phyloP scores from a whole-genome alignment of 2,888 invertebrate species.

The Epiblema foenella region DNA sequence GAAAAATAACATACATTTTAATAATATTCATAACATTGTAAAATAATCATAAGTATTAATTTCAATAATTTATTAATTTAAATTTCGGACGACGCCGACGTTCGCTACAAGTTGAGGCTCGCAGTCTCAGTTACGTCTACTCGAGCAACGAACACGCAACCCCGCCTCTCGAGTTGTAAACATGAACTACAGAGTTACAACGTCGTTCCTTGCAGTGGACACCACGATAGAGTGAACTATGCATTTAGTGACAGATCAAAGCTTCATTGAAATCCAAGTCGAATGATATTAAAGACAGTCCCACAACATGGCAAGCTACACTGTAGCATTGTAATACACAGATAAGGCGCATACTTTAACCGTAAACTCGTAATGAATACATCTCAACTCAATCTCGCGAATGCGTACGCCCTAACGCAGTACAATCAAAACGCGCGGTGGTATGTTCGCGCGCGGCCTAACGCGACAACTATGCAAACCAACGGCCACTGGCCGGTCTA shows the following conservation, averaged over 20 bases:
- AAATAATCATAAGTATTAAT: constrained; percentile 55
- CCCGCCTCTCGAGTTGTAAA: background rate
- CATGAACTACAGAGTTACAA: background rate
- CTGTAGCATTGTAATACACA: constrained; percentile 15
- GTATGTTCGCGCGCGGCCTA: constrained; percentile 15
- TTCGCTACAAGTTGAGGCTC: constrained; percentile 45
- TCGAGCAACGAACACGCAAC: background rate
- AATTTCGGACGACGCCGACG: constrained; percentile 54
- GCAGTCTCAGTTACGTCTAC: constrained; percentile 20
- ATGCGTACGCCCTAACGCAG: constrained; percentile 16
- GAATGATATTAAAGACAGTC: constrained; percentile 6
- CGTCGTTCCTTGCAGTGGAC: background rate
- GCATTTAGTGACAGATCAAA: constrained; percentile 61
- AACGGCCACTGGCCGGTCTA: constrained; percentile 53
- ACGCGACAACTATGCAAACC: constrained; percentile 27
- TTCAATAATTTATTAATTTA: constrained; percentile 54
- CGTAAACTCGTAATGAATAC: constrained; percentile 12
- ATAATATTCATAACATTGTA: constrained; percentile 48
- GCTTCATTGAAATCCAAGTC: constrained; percentile 45
- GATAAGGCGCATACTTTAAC: constrained; percentile 18
- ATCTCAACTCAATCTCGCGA: constrained; percentile 8
- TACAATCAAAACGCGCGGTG: background rate
- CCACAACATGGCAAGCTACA: constrained; percentile 19
- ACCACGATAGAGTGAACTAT: constrained; percentile 46
- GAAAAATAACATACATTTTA: constrained; percentile 46